These are phyloP conservation scores for Sphaerodactylus townsendi DNA, from an alignment of 2,113 vertebrate species.

Conservation along the genomic window DNA sequence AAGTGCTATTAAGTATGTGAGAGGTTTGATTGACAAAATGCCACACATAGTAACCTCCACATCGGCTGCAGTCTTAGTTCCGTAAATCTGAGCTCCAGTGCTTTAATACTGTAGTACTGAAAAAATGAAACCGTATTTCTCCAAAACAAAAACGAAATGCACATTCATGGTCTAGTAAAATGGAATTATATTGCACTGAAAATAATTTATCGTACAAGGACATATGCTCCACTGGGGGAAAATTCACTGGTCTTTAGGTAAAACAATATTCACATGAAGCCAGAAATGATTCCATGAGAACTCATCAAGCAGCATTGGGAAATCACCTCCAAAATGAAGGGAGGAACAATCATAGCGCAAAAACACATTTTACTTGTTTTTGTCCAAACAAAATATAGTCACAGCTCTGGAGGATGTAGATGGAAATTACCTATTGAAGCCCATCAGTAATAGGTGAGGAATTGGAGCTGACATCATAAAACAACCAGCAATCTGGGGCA, in stretches of 20 bases:
- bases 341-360: conserved; percentile 65
- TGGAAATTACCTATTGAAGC: conserved; percentile 36
- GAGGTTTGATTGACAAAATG: neutral
- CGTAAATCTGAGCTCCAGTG: neutral
- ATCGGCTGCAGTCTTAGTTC: conserved; percentile 49
- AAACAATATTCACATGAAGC: conserved; percentile 61
- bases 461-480: conserved; percentile 70
- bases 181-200: conserved; percentile 40
- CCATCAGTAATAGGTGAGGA: conserved; percentile 62
- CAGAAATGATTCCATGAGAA: conserved; percentile 59
- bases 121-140: conserved; percentile 42
- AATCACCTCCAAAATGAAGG: conserved; percentile 60
- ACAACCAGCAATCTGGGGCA: conserved; percentile 57
- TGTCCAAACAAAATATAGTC: conserved; percentile 63
- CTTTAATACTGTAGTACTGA: neutral
- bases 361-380: conserved; percentile 58
- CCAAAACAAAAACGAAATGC: conserved; percentile 52
- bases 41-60: neutral
- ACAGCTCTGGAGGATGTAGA: conserved; percentile 50
- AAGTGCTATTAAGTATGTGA: neutral
- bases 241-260: conserved; percentile 64
- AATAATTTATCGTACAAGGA: conserved; percentile 6
- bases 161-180: conserved; percentile 58
- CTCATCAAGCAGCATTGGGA: conserved; percentile 61
- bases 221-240: conserved; percentile 37